Evolutionary conservation across 2,888 invertebrate species (phyloP).

Genomic region (Calameuta pallipes): DNA sequence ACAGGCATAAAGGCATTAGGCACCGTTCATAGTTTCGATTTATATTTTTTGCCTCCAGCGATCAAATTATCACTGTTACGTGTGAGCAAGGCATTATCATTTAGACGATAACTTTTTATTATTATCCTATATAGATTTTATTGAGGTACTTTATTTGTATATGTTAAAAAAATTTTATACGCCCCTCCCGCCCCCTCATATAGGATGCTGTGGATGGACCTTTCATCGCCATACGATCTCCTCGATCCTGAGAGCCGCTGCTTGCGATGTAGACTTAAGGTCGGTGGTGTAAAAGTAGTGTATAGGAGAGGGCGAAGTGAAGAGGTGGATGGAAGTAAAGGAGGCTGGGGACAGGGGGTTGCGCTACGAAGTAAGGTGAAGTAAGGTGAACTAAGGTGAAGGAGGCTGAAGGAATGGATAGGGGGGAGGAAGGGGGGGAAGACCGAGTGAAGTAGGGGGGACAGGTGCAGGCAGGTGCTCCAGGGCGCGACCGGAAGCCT

Average conservation of each 20-base stretch:
- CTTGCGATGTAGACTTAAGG: neutral
- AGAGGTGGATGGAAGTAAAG: slow-evolving; percentile 1
- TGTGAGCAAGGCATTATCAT: neutral
- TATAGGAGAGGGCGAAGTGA: neutral
- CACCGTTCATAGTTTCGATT: neutral
- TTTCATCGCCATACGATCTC: neutral
- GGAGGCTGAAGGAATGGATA: slow-evolving; percentile 7
- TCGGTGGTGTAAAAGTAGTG: neutral
- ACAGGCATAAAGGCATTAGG: neutral
- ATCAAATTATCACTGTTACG: neutral
- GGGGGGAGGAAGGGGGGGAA: neutral
- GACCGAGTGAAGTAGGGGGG: slow-evolving; percentile 34
- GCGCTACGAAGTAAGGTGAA: slow-evolving; percentile 9
- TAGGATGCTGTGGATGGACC: neutral
- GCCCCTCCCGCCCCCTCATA: too few species aligned
- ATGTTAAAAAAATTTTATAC: fast-evolving
- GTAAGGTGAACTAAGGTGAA: slow-evolving; percentile 18
- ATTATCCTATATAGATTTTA: neutral
- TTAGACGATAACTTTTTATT: neutral
- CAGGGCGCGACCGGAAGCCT: slow-evolving; percentile 61
- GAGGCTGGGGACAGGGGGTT: slow-evolving; percentile 7
- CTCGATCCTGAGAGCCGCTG: slow-evolving; percentile 3
- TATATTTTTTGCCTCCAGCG: neutral
- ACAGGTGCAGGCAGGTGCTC: slow-evolving; percentile 60
- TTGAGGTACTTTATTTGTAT: neutral